Evolutionary conservation across 2,888 invertebrate genomes (phyloP).

Genomic region (Caenorhabditis virilis): DNA sequence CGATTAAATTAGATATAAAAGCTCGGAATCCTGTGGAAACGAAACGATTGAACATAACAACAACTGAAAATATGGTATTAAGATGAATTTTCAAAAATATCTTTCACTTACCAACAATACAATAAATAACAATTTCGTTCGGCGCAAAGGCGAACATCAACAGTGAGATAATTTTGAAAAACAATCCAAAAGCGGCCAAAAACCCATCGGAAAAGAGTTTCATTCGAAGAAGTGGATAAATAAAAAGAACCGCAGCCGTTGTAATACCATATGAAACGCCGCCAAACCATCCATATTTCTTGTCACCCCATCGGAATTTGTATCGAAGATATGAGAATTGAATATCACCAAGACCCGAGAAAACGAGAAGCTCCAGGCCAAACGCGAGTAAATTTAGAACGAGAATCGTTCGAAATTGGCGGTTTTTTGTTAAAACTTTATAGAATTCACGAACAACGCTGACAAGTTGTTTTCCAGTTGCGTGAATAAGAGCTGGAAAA

Average conservation of each 20-base stretch:
- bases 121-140: slow-evolving; percentile 43
- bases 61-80: slow-evolving; percentile 44
- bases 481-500: slow-evolving; percentile 24
- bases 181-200: slow-evolving; percentile 66
- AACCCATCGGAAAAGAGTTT: slow-evolving; percentile 63
- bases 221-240: slow-evolving; percentile 58
- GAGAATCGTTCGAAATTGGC: slow-evolving; percentile 37
- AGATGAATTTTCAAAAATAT: not conserved
- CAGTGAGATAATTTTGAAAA: slow-evolving; percentile 65
- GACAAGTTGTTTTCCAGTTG: slow-evolving; percentile 29
- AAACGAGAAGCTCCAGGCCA: slow-evolving; percentile 54
- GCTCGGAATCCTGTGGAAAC: slow-evolving; percentile 69
- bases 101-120: slow-evolving; percentile 35
- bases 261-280: slow-evolving; percentile 57
- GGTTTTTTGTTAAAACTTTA: slow-evolving; percentile 31
- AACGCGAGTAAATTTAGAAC: slow-evolving; percentile 55
- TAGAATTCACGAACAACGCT: slow-evolving; percentile 40
- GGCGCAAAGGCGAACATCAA: slow-evolving; percentile 66
- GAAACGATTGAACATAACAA: slow-evolving; percentile 68
- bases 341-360: slow-evolving; percentile 54
- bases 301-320: slow-evolving; percentile 61
- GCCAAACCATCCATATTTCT: slow-evolving; percentile 64
- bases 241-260: slow-evolving; percentile 52
- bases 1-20: slow-evolving; percentile 66
- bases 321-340: slow-evolving; percentile 61